These are phyloP conservation scores for Thymelicus sylvestris DNA, from an alignment of 2,888 invertebrate genomes.

Conservation along the genomic window DNA sequence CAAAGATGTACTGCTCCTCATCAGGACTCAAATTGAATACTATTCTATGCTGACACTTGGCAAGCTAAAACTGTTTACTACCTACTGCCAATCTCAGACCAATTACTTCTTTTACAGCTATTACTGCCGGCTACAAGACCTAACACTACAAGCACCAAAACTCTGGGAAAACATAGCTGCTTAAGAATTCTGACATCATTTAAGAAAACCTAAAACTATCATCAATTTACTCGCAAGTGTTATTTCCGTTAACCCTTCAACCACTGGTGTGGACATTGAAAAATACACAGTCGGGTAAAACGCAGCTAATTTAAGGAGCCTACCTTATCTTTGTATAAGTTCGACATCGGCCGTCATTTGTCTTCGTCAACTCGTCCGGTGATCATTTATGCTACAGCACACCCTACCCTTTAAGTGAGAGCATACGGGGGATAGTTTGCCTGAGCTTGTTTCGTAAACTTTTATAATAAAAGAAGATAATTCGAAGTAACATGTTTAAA, in stretches of 20 bases:
- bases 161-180: too few relatives aligned
- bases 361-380: constrained; percentile 84
- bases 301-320: constrained; percentile 82
- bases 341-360: constrained; percentile 82
- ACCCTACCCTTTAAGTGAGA: constrained; percentile 77
- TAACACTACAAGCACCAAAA: background rate
- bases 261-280: constrained; percentile 51
- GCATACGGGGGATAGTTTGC: constrained; percentile 50
- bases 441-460: constrained; percentile 36
- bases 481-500: too few relatives aligned
- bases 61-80: too few relatives aligned
- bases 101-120: too few relatives aligned
- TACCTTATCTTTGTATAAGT: constrained; percentile 83
- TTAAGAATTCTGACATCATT: too few relatives aligned
- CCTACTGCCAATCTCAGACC: too few relatives aligned
- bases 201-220: background rate
- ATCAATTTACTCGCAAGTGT: constrained; percentile 14
- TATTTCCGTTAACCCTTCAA: constrained; percentile 40
- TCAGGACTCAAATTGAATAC: too few relatives aligned
- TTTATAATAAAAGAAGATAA: too few relatives aligned
- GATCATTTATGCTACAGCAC: constrained; percentile 86
- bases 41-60: too few relatives aligned
- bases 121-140: too few relatives aligned
- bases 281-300: constrained; percentile 75
- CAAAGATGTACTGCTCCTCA: too few relatives aligned